Base-by-base conservation (phyloP, 92 coral and sea anemone genomes). In the Galaxea fascicularis region DNA sequence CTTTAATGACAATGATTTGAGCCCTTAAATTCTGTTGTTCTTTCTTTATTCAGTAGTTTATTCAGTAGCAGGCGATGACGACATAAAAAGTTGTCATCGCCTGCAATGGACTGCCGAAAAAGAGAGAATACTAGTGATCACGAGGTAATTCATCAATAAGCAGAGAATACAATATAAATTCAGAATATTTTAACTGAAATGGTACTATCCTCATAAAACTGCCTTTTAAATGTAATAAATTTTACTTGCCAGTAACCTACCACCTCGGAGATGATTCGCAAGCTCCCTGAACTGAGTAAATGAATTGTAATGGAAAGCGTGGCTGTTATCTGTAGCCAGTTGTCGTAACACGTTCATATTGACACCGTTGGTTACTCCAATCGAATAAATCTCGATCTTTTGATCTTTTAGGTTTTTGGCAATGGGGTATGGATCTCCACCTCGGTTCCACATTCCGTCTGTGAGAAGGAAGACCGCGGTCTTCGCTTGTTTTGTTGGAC, bases 181-280 rank as follows among this genome's bases (percentile, higher is more conserved):
- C n/a, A n/a, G n/a, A n/a, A n/a, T n/a, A n/a, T n/a, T n/a, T n/a
- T n/a, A n/a, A n/a, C n/a, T n/a, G n/a, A n/a, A n/a, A n/a, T n/a
- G n/a, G n/a, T n/a, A n/a, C n/a, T n/a, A n/a, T n/a, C n/a, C 41
- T 6, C 41, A 35, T 6, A 6, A 35, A 35, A 35, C 41, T 35
- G 41, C 41, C 41, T 6, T 35, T 35, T 35, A 6, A 35, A 35
- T 35, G 41, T 6, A 35, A 44, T 26, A 18, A 28, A 64, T 64
- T 9, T 22, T 3, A 64, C 71, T 65, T 20, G n/a, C 17, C 63
- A 57, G 22, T 10, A 4, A 69, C 87, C 76, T 78, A 96, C 99
- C 99, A 91, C 99, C 99, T 84, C 99, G 87, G 25, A 96, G 76
- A 52, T 94, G 91, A 52, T 89, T 85, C 0, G 99, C 93, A 71